Conservation (phyloP, 2,888 invertebrate genomes). For the Bhutanitis thaidina region DNA sequence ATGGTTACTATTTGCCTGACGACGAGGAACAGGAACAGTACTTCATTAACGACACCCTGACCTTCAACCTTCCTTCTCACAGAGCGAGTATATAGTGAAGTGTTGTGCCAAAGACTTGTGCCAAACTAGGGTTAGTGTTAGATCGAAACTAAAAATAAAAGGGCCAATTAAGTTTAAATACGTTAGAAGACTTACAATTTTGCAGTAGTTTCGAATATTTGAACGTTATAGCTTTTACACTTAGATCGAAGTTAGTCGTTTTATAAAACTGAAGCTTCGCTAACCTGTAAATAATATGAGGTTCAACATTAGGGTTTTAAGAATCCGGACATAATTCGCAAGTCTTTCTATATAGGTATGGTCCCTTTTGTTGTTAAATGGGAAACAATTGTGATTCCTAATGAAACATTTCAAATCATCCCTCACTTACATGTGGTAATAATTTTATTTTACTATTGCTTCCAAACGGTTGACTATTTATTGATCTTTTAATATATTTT, state of each 20-base stretch:
- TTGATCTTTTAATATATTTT: neutral
- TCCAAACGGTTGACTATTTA: conserved; percentile 1
- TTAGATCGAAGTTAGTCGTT: conserved; percentile 25
- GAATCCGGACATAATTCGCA: neutral
- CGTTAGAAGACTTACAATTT: conserved; percentile 53
- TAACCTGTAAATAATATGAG: conserved; percentile 9
- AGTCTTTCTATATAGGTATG: no score
- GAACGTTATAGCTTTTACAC: conserved; percentile 65
- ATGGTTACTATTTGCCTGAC: conserved; percentile 68
- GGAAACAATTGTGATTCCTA: no score
- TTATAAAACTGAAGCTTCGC: conserved; percentile 3
- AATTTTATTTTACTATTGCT: neutral
- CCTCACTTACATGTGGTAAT: no score
- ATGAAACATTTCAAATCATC: no score
- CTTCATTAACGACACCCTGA: conserved; percentile 69
- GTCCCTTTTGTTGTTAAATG: no score
- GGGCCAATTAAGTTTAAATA: conserved; percentile 60
- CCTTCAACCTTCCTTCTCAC: conserved; percentile 67
- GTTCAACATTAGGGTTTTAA: neutral
- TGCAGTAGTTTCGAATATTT: conserved; percentile 48
- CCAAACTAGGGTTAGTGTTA: conserved; percentile 36
- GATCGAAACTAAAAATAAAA: conserved; percentile 35
- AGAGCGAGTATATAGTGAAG: conserved; percentile 68
- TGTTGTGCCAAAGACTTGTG: conserved; percentile 31
- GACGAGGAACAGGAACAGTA: conserved; percentile 57